phyloP scores from a whole-genome alignment of 2,888 invertebrate genomes.

The Rhamphomyia laevipes region DNA sequence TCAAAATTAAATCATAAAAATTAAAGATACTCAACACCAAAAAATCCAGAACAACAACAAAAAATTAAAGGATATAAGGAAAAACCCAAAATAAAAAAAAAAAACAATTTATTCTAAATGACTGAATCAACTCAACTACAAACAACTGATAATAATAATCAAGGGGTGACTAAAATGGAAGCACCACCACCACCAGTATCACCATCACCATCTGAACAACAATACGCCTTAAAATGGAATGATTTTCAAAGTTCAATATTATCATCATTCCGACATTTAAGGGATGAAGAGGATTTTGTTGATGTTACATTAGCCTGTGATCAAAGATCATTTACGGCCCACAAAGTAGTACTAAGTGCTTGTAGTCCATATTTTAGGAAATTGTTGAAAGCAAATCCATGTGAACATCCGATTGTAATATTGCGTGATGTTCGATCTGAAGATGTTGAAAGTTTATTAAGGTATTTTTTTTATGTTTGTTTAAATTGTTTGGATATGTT shows the following conservation, averaged over 20 bases:
- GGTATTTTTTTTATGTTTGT: conserved; percentile 38
- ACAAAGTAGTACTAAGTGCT: conserved; percentile 82
- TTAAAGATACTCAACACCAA: too few relatives aligned
- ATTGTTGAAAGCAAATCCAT: conserved; percentile 79
- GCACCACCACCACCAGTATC: conserved; percentile 36
- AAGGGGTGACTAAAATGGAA: conserved; percentile 39
- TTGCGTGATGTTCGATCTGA: conserved; percentile 73
- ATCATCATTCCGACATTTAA: conserved; percentile 75
- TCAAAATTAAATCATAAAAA: too few relatives aligned
- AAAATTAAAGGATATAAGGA: conserved; percentile 3
- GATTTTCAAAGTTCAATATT: conserved; percentile 87
- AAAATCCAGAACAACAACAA: conserved; percentile 9
- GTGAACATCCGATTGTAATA: conserved; percentile 83
- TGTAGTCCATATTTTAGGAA: conserved; percentile 88
- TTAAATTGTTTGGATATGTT: too few relatives aligned
- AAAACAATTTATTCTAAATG: conserved; percentile 27
- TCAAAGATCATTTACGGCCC: conserved; percentile 77
- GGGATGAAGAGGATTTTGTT: conserved; percentile 85
- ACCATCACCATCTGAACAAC: conserved; percentile 53
- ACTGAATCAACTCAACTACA: conserved; percentile 39
- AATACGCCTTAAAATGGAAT: conserved; percentile 89
- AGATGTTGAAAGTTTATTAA: conserved; percentile 75
- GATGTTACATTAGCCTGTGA: conserved; percentile 90
- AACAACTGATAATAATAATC: conserved; percentile 38
- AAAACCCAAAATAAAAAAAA: too few relatives aligned